Percentiles rank a stretch among this genome's conserved stretches.
phyloP scores from a whole-genome alignment of 2,797 vertebrate genomes.

The Xyrichtys novacula region DNA sequence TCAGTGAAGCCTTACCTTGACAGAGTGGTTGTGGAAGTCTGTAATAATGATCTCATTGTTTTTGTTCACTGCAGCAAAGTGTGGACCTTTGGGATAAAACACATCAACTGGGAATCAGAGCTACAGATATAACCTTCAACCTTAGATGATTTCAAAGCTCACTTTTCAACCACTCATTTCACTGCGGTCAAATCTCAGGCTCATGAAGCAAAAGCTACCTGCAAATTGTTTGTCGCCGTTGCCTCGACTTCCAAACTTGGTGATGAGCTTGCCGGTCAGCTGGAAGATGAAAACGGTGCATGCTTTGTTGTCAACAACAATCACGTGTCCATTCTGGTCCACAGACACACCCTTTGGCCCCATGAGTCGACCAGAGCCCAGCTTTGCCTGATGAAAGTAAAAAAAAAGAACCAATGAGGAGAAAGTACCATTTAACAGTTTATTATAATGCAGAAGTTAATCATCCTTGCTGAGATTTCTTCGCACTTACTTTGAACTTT shows the following conservation, averaged over 20 bases:
- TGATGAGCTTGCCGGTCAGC: constrained; percentile 94
- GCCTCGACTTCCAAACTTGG: constrained; percentile 96
- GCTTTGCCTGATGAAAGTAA: constrained; percentile 88
- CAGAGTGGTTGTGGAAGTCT: constrained; percentile 99
- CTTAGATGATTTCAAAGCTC: background rate
- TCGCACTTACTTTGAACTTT: constrained; percentile 92
- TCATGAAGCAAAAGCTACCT: constrained; percentile 81
- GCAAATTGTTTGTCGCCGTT: constrained; percentile 99
- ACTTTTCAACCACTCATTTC: too few relatives aligned
- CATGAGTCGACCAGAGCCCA: constrained; percentile 97
- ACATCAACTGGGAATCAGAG: background rate
- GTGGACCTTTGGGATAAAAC: constrained; percentile 88
- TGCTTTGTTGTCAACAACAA: constrained; percentile 99
- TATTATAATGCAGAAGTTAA: too few relatives aligned
- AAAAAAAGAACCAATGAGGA: constrained; percentile 5
- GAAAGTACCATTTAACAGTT: too few relatives aligned
- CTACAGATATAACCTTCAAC: background rate
- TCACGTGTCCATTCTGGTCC: constrained; percentile 97
- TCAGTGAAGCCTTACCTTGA: constrained; percentile 88
- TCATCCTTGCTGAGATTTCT: background rate
- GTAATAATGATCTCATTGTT: constrained; percentile 99
- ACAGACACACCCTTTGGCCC: constrained; percentile 98
- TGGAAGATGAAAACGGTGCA: constrained; percentile 99
- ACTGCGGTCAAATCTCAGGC: too few relatives aligned
- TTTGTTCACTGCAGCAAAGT: constrained; percentile 98